These are phyloP conservation scores for Mustela lutreola DNA, from an alignment of 2,113 vertebrate species.

Conservation along the genomic window DNA sequence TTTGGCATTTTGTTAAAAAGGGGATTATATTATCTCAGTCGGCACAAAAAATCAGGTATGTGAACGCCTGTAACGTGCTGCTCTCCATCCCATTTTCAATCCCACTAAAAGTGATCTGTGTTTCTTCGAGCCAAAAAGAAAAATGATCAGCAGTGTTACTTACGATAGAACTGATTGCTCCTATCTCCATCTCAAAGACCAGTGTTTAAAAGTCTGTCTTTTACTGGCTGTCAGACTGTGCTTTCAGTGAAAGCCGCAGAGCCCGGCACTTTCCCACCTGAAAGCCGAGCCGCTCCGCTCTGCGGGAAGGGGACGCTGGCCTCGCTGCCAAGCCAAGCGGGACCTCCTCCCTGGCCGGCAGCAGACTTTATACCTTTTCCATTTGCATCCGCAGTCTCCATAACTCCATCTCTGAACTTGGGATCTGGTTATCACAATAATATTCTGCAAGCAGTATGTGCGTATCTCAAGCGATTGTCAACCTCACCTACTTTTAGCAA, in stretches of 20 bases:
- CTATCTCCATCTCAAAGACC: constrained; percentile 56
- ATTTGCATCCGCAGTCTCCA: not conserved
- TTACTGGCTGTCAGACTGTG: constrained; percentile 54
- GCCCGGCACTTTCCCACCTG: constrained; percentile 66
- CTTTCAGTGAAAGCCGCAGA: constrained; percentile 54
- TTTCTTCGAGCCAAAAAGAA: constrained; percentile 68
- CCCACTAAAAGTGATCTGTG: not conserved
- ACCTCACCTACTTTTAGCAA: not conserved
- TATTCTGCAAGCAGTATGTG: not conserved
- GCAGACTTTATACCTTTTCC: not conserved
- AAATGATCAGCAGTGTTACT: constrained; percentile 1
- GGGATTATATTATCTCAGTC: constrained; percentile 34
- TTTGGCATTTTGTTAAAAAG: constrained; percentile 36
- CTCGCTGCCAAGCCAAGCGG: constrained; percentile 49
- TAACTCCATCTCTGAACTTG: not conserved
- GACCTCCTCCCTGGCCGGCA: not conserved
- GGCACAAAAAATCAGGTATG: constrained; percentile 50
- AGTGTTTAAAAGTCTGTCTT: constrained; percentile 34
- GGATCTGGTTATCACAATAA: not conserved
- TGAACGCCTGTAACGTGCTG: constrained; percentile 53
- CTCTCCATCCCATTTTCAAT: constrained; percentile 56
- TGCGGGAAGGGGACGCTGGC: constrained; percentile 53
- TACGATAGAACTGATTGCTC: constrained; percentile 47
- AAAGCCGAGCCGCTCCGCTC: constrained; percentile 26
- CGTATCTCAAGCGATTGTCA: not conserved